Conservation (phyloP, 2,797 vertebrate genomes). For the Lepilemur ruficaudatus region DNA sequence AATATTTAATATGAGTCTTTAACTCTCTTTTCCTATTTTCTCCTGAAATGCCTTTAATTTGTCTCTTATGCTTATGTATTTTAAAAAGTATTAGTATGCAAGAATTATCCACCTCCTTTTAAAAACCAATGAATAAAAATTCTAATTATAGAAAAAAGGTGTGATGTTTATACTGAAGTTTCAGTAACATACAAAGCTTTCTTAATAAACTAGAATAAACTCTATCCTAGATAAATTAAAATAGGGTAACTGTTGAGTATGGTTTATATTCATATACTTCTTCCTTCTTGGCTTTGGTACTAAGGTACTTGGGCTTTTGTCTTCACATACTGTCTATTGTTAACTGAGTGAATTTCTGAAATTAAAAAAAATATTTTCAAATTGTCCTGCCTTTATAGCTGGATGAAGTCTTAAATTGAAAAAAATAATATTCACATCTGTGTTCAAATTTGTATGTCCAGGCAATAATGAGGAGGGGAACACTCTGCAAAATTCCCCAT, state of each 20-base stretch:
- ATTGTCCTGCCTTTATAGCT: not conserved
- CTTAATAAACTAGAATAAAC: conserved; percentile 80
- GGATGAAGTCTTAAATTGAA: not conserved
- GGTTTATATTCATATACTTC: conserved; percentile 73
- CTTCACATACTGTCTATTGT: conserved; percentile 71
- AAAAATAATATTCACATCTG: conserved; percentile 8
- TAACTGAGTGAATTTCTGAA: conserved; percentile 72
- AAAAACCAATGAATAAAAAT: conserved; percentile 11
- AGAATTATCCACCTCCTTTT: not conserved
- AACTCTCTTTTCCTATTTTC: not conserved
- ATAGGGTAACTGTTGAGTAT: conserved; percentile 77
- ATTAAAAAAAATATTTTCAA: conserved; percentile 19
- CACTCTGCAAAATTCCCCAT: not conserved
- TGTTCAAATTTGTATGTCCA: not conserved
- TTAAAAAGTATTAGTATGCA: not conserved
- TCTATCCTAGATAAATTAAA: conserved; percentile 81
- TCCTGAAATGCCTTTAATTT: conserved; percentile 32
- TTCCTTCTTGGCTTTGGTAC: conserved; percentile 73
- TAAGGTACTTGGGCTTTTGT: conserved; percentile 73
- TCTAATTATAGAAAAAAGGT: conserved; percentile 44
- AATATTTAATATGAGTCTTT: conserved; percentile 17
- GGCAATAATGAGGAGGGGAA: not conserved
- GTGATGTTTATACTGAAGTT: conserved; percentile 57
- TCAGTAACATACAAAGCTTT: conserved; percentile 80
- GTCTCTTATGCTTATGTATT: conserved; percentile 11